Evolutionary conservation across 92 coral and sea anemone species (phyloP).

Genomic region (Palythoa grandis): DNA sequence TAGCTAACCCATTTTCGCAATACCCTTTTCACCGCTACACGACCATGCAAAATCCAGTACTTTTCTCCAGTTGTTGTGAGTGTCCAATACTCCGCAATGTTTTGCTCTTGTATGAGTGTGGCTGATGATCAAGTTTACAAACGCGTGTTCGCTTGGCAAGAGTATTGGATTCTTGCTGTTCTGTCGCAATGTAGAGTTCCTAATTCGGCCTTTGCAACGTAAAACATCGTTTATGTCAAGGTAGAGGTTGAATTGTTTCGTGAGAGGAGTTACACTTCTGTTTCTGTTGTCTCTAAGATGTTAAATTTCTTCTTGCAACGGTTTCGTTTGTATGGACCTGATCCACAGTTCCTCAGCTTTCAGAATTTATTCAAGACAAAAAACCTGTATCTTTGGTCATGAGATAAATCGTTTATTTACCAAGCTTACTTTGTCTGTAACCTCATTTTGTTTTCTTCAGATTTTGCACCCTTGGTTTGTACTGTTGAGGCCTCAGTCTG

Average conservation of each 20-base stretch:
- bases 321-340: not conserved
- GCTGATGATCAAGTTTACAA: conserved; percentile 1
- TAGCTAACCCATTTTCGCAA: conserved; percentile 24
- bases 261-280: not conserved
- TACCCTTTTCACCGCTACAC: conserved; percentile 10
- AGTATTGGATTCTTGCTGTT: conserved; percentile 21
- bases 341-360: conserved; percentile 4
- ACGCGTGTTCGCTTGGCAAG: conserved; percentile 7
- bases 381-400: too few relatives aligned
- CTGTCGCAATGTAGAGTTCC: conserved; percentile 18
- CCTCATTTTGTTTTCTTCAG: too few relatives aligned
- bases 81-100: conserved; percentile 29
- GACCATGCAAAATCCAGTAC: conserved; percentile 24
- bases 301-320: not conserved
- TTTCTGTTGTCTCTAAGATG: not conserved
- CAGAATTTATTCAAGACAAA: not conserved
- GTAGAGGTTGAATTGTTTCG: not conserved
- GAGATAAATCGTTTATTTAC: too few relatives aligned
- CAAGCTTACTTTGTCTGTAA: too few relatives aligned
- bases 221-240: conserved; percentile 1
- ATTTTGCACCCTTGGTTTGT: too few relatives aligned
- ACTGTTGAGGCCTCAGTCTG: too few relatives aligned
- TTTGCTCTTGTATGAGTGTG: conserved; percentile 12
- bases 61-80: not conserved
- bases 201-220: conserved; percentile 30